Percentiles rank a stretch among this genome's conserved stretches.
Conservation (phyloP, 2,888 invertebrate genomes). For the Orthosia gothica region DNA sequence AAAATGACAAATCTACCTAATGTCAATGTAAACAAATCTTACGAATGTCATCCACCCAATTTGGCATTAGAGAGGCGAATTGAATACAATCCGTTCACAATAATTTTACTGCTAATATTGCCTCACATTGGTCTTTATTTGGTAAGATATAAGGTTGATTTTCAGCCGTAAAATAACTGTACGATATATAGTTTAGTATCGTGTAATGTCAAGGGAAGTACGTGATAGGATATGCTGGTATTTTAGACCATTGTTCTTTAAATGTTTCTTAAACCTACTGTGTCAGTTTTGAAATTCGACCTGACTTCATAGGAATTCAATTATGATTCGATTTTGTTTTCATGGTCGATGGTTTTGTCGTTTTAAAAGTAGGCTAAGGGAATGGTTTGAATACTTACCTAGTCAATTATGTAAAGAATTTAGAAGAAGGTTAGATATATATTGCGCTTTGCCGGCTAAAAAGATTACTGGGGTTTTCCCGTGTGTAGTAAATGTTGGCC, state of each 20-base stretch:
- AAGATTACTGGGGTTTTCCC: neutral
- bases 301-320: slow-evolving; percentile 36
- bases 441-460: neutral
- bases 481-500: neutral
- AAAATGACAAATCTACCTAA: slow-evolving; percentile 8
- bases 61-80: slow-evolving; percentile 56
- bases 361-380: neutral
- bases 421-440: slow-evolving; percentile 9
- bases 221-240: slow-evolving; percentile 79
- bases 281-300: slow-evolving; percentile 51
- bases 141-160: neutral
- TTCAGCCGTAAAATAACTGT: neutral
- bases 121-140: neutral
- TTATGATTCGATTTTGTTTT: slow-evolving; percentile 21
- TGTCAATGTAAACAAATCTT: slow-evolving; percentile 36
- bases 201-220: slow-evolving; percentile 81
- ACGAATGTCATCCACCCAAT: slow-evolving; percentile 47
- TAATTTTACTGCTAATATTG: neutral
- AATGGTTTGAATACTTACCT: neutral
- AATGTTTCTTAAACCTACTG: slow-evolving; percentile 39
- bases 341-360: slow-evolving; percentile 17
- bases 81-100: slow-evolving; percentile 12
- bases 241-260: slow-evolving; percentile 66
- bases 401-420: slow-evolving; percentile 6
- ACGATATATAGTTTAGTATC: slow-evolving; percentile 41